Base-by-base conservation (phyloP, 1,140 invertebrate genomes). In the Holcopasites calliopsidis region DNA sequence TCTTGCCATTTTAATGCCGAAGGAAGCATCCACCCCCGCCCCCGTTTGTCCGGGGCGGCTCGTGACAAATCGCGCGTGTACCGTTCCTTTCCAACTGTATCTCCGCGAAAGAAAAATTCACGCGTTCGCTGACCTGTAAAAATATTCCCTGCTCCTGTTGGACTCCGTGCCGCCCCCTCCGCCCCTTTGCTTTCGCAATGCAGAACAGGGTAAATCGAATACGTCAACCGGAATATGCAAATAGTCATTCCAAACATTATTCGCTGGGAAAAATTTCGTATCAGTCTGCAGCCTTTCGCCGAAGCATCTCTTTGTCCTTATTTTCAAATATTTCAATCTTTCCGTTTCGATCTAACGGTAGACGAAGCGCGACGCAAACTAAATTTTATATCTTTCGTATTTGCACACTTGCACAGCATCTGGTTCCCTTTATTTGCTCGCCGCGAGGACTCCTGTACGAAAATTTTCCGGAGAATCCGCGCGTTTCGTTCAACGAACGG, bases 1-100 rank as follows among this genome's bases (percentile, higher is more conserved):
- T 61, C 55, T 61, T 18, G 44, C 21, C 33, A 49, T 71, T 71
- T 71, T 71, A 71, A 71, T 61, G 40, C 55, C 55, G 42, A 33
- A 35, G 55, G 68, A 61, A 35, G 42, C n/a, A n/a, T n/a, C n/a
- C n/a, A n/a, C n/a, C n/a, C n/a, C n/a, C n/a, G n/a, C n/a, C 40
- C 7, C n/a, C 23, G 55, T 33, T 44, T n/a, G n/a, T n/a, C n/a
- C 52, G 47, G 52, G n/a, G 26, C n/a, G 40, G 28, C 28, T 13
- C 16, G 68, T 71, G 68, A 71, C 68, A 71, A 71, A 71, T 71
- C 68, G 23, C 31, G 28, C 23, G 57, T 47, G 33, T 61, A 71
- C 55, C 68, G 68, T 71, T 61, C 42, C 44, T 26, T 28, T 38
- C 21, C 55, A 71, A 71, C 68, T 71, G 68, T 71, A 71, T 71